These are phyloP conservation scores for Cerastoderma edule DNA, from an alignment of 2,888 invertebrate species.

Conservation along the genomic window DNA sequence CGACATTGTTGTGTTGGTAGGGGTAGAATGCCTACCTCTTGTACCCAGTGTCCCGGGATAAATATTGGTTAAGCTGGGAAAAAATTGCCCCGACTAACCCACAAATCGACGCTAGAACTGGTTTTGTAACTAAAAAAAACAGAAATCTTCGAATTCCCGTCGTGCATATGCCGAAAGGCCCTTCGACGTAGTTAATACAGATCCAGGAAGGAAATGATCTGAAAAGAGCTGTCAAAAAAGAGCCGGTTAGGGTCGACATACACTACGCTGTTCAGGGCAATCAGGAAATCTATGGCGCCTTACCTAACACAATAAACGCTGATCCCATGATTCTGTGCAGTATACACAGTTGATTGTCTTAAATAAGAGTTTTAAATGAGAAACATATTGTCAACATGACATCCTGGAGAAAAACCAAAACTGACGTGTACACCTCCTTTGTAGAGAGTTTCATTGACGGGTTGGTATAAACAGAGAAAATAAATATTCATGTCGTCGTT, in stretches of 20 bases:
- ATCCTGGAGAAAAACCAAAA: neutral
- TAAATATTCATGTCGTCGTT: neutral
- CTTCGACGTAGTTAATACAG: neutral
- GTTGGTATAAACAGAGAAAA: neutral
- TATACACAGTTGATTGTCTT: neutral
- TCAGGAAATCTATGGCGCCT: too few species aligned
- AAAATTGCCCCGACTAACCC: too few species aligned
- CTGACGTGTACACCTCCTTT: conserved; percentile 10
- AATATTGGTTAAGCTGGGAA: too few species aligned
- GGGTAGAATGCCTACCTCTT: too few species aligned
- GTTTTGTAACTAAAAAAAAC: neutral
- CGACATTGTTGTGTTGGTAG: too few species aligned
- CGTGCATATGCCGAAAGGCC: neutral
- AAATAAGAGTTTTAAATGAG: neutral
- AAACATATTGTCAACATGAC: neutral
- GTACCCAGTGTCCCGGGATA: too few species aligned
- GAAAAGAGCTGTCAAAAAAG: neutral
- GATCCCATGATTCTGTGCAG: neutral
- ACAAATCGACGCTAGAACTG: too few species aligned
- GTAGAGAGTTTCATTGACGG: neutral
- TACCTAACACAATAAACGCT: conserved; percentile 9
- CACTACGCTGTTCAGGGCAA: too few species aligned
- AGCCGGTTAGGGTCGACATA: neutral
- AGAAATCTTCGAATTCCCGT: neutral
- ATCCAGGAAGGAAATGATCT: neutral